Conservation (phyloP, 2,797 vertebrate species). For the Coreius guichenoti region DNA sequence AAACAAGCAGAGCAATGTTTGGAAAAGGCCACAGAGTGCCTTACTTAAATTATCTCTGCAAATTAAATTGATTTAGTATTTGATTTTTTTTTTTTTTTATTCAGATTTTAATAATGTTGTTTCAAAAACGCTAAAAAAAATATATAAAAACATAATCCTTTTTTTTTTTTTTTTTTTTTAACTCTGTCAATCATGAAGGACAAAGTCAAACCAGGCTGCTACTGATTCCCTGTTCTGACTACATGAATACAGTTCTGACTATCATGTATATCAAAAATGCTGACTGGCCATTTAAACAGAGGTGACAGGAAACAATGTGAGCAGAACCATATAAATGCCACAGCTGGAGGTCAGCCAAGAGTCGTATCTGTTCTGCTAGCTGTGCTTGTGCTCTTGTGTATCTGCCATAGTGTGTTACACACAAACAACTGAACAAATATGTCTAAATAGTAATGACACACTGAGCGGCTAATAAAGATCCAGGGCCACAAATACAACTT, state of each 20-base stretch:
- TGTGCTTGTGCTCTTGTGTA: background rate
- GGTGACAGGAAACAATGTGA: slow-evolving; percentile 16
- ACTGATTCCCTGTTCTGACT: background rate
- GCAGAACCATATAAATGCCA: background rate
- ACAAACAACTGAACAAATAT: slow-evolving; percentile 11
- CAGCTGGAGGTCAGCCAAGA: slow-evolving; percentile 27
- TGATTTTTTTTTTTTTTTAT: no score
- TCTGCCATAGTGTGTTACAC: background rate
- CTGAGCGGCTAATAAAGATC: slow-evolving; percentile 36
- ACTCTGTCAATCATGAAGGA: background rate
- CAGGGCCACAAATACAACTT: slow-evolving; percentile 17
- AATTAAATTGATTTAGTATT: background rate
- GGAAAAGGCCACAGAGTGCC: background rate
- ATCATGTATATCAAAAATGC: slow-evolving; percentile 4
- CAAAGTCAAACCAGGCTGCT: background rate
- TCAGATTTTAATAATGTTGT: background rate
- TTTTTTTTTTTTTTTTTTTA: no score
- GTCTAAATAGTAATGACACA: slow-evolving; percentile 11
- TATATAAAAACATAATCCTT: no score
- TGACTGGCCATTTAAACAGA: slow-evolving; percentile 28
- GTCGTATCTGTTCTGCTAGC: background rate
- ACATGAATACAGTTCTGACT: background rate
- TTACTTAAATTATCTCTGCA: background rate
- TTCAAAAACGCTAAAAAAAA: background rate
- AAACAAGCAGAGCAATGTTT: background rate